phyloP scores from a whole-genome alignment of 2,888 invertebrate species.

The Sarcophaga carnaria region DNA sequence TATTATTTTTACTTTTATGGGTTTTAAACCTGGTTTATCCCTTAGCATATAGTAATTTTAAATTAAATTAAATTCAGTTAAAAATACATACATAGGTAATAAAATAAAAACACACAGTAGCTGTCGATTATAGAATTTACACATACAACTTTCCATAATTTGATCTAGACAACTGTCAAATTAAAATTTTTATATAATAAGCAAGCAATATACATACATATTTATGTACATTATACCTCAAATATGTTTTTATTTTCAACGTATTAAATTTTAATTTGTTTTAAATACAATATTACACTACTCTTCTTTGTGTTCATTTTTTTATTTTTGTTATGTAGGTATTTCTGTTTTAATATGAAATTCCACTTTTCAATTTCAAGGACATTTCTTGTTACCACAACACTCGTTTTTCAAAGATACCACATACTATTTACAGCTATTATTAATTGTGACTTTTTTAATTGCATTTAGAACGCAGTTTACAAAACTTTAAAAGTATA shows the following conservation, averaged over 20 bases:
- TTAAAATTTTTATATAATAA: neutral
- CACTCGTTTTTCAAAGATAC: conserved; percentile 11
- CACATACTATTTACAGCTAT: neutral
- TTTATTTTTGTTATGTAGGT: neutral
- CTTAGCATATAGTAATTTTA: too few relatives aligned
- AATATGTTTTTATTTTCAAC: neutral
- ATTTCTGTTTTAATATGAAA: conserved; percentile 20
- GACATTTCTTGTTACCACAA: conserved; percentile 61
- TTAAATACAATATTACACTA: neutral
- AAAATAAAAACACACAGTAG: too few relatives aligned
- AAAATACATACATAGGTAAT: too few relatives aligned
- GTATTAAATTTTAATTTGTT: neutral
- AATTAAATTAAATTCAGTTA: too few relatives aligned
- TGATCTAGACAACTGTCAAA: neutral
- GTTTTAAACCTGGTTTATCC: too few relatives aligned
- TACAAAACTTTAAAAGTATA: conserved; percentile 3
- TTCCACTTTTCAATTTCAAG: conserved; percentile 62
- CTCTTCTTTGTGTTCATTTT: neutral
- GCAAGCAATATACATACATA: too few relatives aligned
- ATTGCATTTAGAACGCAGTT: conserved; percentile 13
- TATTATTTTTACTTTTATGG: too few relatives aligned
- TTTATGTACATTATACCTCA: neutral
- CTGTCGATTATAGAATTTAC: neutral
- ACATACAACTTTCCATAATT: neutral
- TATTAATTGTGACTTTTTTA: neutral